Conservation (phyloP, 1,140 invertebrate species). For the Leptinotarsa undecemlineata region DNA sequence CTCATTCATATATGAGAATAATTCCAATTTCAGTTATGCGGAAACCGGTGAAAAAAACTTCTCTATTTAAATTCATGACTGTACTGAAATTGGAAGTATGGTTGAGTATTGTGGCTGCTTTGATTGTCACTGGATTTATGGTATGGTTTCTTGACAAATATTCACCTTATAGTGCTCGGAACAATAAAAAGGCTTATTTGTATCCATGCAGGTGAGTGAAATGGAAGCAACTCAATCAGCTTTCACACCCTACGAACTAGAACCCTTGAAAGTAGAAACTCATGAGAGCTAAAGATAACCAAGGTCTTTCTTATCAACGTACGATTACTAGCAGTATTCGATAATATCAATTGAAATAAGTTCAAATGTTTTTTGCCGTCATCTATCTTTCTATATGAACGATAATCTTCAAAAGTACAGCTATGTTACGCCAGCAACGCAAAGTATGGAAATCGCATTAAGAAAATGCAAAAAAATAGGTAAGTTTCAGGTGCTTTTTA, state of each 20-base stretch:
- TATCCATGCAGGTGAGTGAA: slow-evolving; percentile 74
- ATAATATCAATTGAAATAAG: too few relatives aligned
- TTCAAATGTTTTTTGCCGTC: too few relatives aligned
- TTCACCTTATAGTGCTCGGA: slow-evolving; percentile 84
- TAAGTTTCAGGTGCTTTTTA: too few relatives aligned
- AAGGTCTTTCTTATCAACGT: too few relatives aligned
- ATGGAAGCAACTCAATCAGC: neutral
- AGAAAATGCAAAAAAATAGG: too few relatives aligned
- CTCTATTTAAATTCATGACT: slow-evolving; percentile 91
- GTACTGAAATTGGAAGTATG: slow-evolving; percentile 85
- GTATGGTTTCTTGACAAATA: slow-evolving; percentile 88
- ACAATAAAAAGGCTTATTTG: slow-evolving; percentile 79
- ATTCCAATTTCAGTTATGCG: slow-evolving; percentile 69
- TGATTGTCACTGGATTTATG: slow-evolving; percentile 82
- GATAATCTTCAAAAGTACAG: too few relatives aligned
- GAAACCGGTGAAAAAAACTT: slow-evolving; percentile 80
- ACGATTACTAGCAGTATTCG: too few relatives aligned
- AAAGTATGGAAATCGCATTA: too few relatives aligned
- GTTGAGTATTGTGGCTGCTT: slow-evolving; percentile 82
- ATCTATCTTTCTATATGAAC: too few relatives aligned
- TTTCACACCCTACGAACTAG: neutral
- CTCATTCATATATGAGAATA: neutral
- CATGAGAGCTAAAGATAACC: too few relatives aligned
- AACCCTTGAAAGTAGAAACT: neutral
- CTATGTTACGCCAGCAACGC: too few relatives aligned